Base-by-base conservation (phyloP, 1,140 invertebrate species). In the Contarinia nasturtii region DNA sequence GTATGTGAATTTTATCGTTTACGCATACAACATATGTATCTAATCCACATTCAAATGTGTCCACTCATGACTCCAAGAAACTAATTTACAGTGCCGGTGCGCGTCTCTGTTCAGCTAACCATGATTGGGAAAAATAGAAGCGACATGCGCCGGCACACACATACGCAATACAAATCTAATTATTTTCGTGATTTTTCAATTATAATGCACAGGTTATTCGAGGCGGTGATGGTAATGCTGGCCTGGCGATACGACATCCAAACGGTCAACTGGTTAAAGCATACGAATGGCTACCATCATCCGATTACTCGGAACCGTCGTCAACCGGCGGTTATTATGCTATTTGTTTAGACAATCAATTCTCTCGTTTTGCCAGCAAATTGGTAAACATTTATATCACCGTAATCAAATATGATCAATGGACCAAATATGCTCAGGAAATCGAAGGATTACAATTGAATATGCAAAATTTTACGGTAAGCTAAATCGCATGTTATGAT, bases 261-360 rank as follows among this genome's bases (percentile, higher is more conserved):
- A 74, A 75, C 45, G 85, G 85, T 0, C 67, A 80, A 55, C 75
- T 91, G 47, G 85, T 92, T 3, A 78, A 87, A 58, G 87, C 87
- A 0, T 92, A 93, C 59, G 81, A 86, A 57, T 94, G 88, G 88
- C 76, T 79, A 61, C 66, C 83, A 2, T 83, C 74, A 51, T 76
- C 84, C 1, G 87, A 91, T 60, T 92, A 90, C 56, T 86, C 91
- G 48, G 88, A 92, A 58, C 75, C 79, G 54, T 69, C 76, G 0
- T 75, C 78, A 3, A 67, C 71, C 1, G 86, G 86, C 42, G 87
- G 86, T 7, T 90, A 89, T 58, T 95, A 93, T 58, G 80, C 80
- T n/a, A 79, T 95, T 18, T 96, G 92, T 64, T 80, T 96, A 47
- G 89, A 95, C 62, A 96, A 96, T 68, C 86, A 91, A 54, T 90